phyloP scores from a whole-genome alignment of 2,113 vertebrate genomes.

The Eonycteris spelaea region DNA sequence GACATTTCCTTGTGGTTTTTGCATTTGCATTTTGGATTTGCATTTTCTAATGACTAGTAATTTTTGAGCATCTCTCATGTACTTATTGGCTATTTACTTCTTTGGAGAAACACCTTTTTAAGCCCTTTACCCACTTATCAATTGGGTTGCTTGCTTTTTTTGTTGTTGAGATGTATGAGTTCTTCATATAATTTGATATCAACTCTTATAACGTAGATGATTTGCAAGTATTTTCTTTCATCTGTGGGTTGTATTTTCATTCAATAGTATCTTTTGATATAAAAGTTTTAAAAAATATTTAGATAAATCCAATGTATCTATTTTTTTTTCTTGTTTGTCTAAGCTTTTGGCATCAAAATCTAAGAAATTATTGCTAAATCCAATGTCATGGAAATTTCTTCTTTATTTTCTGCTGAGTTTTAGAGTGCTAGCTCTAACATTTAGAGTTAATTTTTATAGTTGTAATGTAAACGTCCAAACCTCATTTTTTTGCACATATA shows the following conservation, averaged over 20 bases:
- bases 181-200: not conserved
- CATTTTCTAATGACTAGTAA: not conserved
- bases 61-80: not conserved
- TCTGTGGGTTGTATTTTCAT: not conserved
- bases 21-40: not conserved
- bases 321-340: not conserved
- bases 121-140: too few relatives aligned
- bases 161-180: not conserved
- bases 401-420: not conserved
- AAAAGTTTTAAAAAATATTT: not conserved
- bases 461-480: not conserved
- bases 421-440: not conserved
- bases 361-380: not conserved
- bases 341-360: too few relatives aligned
- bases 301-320: not conserved
- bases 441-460: not conserved
- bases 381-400: not conserved
- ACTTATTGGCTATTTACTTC: not conserved
- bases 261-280: not conserved
- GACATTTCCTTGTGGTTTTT: not conserved
- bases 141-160: not conserved
- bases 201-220: not conserved
- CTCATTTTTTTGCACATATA: not conserved
- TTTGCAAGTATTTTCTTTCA: not conserved
- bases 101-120: not conserved